Evolutionary conservation across 1,140 invertebrate genomes (phyloP), one percentile per base, ranked within the genome.

Genomic region (Eubasilissa regina): DNA sequence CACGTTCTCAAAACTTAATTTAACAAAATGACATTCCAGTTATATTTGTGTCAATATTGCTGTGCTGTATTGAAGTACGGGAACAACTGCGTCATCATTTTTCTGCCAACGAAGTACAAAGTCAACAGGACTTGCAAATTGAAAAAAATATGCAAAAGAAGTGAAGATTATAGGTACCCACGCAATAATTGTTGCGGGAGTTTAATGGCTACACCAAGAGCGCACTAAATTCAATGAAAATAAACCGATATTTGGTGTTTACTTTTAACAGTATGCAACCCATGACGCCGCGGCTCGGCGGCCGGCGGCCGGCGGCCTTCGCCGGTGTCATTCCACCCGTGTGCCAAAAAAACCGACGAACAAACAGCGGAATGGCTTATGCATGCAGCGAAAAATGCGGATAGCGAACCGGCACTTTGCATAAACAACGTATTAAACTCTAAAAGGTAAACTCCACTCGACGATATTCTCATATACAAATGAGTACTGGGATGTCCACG

Each of bases 271-370:
- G 12, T 21, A 35, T 21, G 55, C 17, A 21, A 15, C 11, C 55
- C 21, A 9, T 11, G 55, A 21, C 19, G 55, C 55, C 15, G 53
- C 60, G 25, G 1, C 3, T 19, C 21, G 11, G 0, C 12, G 25
- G 21, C 21, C 53, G 12, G 12, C 64, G 44, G 21, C 17, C 45
- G 45, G 17, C 60, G 75, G 60, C 75, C 75, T 77, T 77, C 75
- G 60, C n/a, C 15, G 19, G 45, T 77, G 75, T 77, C 75, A 77
- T 66, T 77, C 55, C 73, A 53, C 75, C 17, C 75, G 35, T 66
- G 58, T 68, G 75, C 75, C 75, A 77, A 77, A 77, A 76, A 76
- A 76, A 44, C 53, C 56, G 75, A 64, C 75, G 66, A 66, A 77
- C 75, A 77, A 75, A 75, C 53, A 48, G 58, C 1, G 19, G 58